Conservation (phyloP, 2,113 vertebrate species). For the Crotophaga sulcirostris region DNA sequence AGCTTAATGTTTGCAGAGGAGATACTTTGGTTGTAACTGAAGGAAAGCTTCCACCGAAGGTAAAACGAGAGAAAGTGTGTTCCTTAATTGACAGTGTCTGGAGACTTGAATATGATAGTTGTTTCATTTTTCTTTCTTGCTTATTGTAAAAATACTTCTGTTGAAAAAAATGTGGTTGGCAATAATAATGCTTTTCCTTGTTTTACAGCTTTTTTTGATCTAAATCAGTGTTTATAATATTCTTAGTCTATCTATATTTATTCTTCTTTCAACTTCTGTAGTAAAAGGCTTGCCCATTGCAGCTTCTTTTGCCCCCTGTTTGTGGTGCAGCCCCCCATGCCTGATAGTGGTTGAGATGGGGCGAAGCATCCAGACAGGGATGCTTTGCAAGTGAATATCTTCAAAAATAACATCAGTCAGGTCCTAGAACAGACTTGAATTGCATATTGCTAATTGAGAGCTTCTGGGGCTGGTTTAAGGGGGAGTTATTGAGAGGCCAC, state of each 20-base stretch:
- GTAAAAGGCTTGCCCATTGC: background rate
- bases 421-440: background rate
- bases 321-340: background rate
- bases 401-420: background rate
- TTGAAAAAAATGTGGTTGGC: background rate
- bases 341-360: background rate
- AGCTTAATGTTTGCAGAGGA: slow-evolving; percentile 83
- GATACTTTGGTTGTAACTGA: slow-evolving; percentile 88
- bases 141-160: background rate
- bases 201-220: background rate
- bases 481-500: background rate
- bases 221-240: background rate
- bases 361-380: background rate
- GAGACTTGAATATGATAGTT: background rate
- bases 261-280: background rate
- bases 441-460: background rate
- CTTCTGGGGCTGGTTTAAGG: background rate
- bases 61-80: slow-evolving; percentile 4
- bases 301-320: background rate
- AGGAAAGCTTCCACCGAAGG: slow-evolving; percentile 87
- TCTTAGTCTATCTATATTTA: background rate
- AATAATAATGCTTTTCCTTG: background rate
- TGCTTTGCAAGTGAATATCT: background rate
- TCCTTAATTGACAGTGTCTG: background rate
- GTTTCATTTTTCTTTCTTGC: background rate